Conservation (phyloP, 1,140 invertebrate species). For the Neodiprion virginianus region DNA sequence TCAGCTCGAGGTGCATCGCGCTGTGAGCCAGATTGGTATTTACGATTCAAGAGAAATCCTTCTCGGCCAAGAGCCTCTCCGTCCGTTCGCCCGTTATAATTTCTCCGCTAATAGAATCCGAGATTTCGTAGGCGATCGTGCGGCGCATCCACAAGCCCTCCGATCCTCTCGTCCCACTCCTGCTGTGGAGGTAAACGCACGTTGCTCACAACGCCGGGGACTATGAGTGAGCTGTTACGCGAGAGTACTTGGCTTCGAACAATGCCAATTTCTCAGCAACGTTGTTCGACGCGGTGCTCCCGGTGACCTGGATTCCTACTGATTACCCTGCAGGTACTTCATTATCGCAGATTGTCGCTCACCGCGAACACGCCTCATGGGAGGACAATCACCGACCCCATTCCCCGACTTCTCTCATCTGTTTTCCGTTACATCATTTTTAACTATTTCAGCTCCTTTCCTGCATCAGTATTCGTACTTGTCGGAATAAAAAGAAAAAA, state of each 20-base stretch:
- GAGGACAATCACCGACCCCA: too few relatives aligned
- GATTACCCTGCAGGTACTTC: neutral
- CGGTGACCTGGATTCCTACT: neutral
- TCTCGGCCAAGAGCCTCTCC: conserved; percentile 39
- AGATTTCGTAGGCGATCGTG: conserved; percentile 57
- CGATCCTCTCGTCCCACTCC: neutral
- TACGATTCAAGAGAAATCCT: conserved; percentile 60
- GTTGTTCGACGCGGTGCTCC: neutral
- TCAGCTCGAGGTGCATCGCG: conserved; percentile 37
- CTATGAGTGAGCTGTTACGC: neutral
- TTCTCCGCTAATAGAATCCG: conserved; percentile 61
- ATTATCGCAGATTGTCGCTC: too few relatives aligned
- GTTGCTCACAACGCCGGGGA: neutral
- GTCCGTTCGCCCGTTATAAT: conserved; percentile 60
- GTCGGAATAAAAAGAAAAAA: too few relatives aligned
- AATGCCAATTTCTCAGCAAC: neutral
- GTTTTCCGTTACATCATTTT: too few relatives aligned
- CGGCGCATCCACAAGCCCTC: conserved; percentile 44
- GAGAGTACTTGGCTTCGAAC: neutral
- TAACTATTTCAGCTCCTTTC: too few relatives aligned
- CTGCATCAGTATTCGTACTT: too few relatives aligned
- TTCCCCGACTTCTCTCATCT: too few relatives aligned
- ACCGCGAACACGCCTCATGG: too few relatives aligned
- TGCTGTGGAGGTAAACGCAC: neutral
- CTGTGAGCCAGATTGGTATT: conserved; percentile 46